Evolutionary conservation across 2,797 vertebrate genomes (phyloP).

Genomic region (Galagoides demidoff): DNA sequence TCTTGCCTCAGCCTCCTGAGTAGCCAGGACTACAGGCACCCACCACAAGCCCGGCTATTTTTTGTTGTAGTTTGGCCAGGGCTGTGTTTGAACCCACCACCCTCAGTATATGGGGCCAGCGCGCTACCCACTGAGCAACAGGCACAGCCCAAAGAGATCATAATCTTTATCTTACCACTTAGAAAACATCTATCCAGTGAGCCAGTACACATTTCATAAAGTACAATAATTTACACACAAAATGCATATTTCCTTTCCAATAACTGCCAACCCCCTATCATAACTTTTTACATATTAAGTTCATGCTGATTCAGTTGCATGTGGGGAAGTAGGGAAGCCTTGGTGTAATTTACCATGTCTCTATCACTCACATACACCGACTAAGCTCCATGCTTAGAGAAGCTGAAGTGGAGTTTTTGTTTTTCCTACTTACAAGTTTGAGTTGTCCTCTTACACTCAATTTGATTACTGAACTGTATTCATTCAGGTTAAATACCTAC

Average conservation of each 20-base stretch:
- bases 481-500: conserved; percentile 26
- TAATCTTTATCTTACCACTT: background rate
- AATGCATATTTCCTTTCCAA: background rate
- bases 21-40: too few relatives aligned
- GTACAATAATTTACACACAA: conserved; percentile 8
- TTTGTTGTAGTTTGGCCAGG: background rate
- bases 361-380: background rate
- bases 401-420: background rate
- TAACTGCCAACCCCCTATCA: background rate
- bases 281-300: background rate
- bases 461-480: background rate
- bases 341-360: background rate
- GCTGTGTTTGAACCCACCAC: too few relatives aligned
- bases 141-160: background rate
- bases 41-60: too few relatives aligned
- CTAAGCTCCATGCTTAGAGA: background rate
- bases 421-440: background rate
- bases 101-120: too few relatives aligned
- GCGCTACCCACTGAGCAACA: too few relatives aligned
- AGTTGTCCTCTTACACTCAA: background rate
- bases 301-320: background rate
- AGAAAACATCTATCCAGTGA: conserved; percentile 13
- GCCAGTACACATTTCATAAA: background rate
- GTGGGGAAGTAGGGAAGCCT: background rate
- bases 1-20: too few relatives aligned